phyloP scores from a whole-genome alignment of 2,888 invertebrate genomes.

The Drosophila antonietae region DNA sequence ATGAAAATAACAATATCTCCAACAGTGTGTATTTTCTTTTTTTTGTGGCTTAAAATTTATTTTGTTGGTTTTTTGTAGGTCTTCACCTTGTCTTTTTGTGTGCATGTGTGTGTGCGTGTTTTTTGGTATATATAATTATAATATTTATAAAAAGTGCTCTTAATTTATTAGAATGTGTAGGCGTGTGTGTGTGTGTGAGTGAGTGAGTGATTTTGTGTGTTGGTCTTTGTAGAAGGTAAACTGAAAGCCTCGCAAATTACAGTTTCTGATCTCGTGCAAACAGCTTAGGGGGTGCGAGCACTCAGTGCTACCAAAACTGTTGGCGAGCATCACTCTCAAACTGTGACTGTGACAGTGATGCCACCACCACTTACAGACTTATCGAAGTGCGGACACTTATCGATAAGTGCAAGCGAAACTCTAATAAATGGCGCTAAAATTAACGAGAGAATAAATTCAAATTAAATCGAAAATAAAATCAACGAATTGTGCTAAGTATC shows the following conservation, averaged over 20 bases:
- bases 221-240: slow-evolving; percentile 43
- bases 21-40: not conserved
- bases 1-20: slow-evolving; percentile 36
- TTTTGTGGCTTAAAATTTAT: slow-evolving; percentile 65
- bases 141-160: slow-evolving; percentile 73
- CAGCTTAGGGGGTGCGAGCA: slow-evolving; percentile 1
- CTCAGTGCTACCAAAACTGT: slow-evolving; percentile 26
- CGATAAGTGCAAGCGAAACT: slow-evolving; percentile 46
- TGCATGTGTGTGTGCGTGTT: slow-evolving; percentile 69
- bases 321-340: slow-evolving; percentile 17
- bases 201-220: slow-evolving; percentile 39
- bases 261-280: slow-evolving; percentile 27
- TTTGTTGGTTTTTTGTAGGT: slow-evolving; percentile 66
- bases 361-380: slow-evolving; percentile 24
- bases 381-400: slow-evolving; percentile 31
- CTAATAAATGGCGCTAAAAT: slow-evolving; percentile 56
- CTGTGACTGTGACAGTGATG: slow-evolving; percentile 41
- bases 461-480: slow-evolving; percentile 59
- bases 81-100: slow-evolving; percentile 74
- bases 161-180: slow-evolving; percentile 77
- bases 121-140: slow-evolving; percentile 72
- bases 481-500: slow-evolving; percentile 83
- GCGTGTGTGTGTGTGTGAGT: slow-evolving; percentile 46
- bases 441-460: slow-evolving; percentile 41
- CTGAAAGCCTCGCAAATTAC: slow-evolving; percentile 64